Evolutionary conservation across 1,140 invertebrate genomes (phyloP), one percentile per base, ranked within the genome.

Genomic region (Neuroterus valhalla): DNA sequence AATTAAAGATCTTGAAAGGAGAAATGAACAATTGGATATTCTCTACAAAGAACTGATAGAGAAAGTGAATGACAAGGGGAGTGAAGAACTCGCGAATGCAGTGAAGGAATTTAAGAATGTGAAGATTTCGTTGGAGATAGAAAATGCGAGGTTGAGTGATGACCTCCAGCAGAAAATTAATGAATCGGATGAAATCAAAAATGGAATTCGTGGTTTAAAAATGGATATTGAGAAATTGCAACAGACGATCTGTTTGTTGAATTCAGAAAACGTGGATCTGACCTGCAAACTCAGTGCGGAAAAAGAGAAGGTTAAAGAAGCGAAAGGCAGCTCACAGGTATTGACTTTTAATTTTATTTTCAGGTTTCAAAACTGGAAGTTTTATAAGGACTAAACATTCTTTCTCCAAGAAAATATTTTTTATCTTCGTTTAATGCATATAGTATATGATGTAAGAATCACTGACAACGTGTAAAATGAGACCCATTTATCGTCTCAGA

Each of bases 221-320:
- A 43, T 77, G 2, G 85, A 79, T 31, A 84, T 89, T 43, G 75
- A 80, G 21, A 81, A 79, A 5, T 69, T 90, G 3, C 62, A 87
- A 23, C 46, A 84, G 71, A 88, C 87, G 0, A 77, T 90, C 69
- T 71, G 68, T 67, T 26, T 79, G 12, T 74, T 90, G 6, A 88
- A 78, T 2, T 84, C 72, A 2, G 89, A 90, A 70, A 90, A 90
- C 76, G 78, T 76, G 14, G 85, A 86, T 4, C 72, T 87, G 42
- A 76, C 82, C 11, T 81, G 52, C 1, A 84, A 85, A 78, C 77
- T 89, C 11, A 77, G 68, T 0, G 67, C 68, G 0, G 82, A 85
- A 17, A 84, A 81, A 19, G 74, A 78, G 12, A 73, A 67, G 0
- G 68, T 80, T 14, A 70, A 76, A 11, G 75, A 84, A 43, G 26